Percentiles rank a stretch among this genome's conserved stretches.
Conservation (phyloP, 2,888 invertebrate genomes). For the Drosophila anceps region DNA sequence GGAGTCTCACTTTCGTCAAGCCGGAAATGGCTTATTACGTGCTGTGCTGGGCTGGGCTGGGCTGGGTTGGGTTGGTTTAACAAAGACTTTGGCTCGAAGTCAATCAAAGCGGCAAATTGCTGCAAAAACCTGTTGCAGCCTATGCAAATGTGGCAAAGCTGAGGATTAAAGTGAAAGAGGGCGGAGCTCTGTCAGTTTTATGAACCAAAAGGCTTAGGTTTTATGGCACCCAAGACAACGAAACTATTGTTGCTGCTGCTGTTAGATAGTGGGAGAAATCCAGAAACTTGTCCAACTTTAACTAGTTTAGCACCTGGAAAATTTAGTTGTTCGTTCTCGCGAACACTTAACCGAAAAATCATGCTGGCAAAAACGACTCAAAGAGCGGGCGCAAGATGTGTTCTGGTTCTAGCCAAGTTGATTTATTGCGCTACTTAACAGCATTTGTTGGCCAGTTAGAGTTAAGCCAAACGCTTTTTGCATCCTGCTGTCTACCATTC, state of each 20-base stretch:
- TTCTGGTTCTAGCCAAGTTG: slow-evolving; percentile 46
- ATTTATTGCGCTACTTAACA: slow-evolving; percentile 70
- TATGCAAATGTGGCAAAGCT: slow-evolving; percentile 40
- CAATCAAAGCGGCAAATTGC: slow-evolving; percentile 52
- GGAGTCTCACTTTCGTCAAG: slow-evolving; percentile 36
- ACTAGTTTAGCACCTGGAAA: slow-evolving; percentile 50
- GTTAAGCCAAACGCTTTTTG: slow-evolving; percentile 32
- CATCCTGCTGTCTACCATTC: slow-evolving; percentile 23
- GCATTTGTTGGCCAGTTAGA: slow-evolving; percentile 69
- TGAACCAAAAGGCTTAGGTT: slow-evolving; percentile 18
- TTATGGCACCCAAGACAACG: slow-evolving; percentile 32
- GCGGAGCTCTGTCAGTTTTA: slow-evolving; percentile 17
- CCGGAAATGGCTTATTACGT: slow-evolving; percentile 55
- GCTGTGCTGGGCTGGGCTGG: slow-evolving; percentile 23
- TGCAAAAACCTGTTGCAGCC: slow-evolving; percentile 25
- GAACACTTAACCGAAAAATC: slow-evolving; percentile 55
- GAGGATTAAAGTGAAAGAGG: slow-evolving; percentile 20
- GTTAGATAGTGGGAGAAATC: slow-evolving; percentile 8
- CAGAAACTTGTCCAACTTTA: slow-evolving; percentile 32
- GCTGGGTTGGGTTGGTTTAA: slow-evolving; percentile 6
- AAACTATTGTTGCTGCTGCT: slow-evolving; percentile 16
- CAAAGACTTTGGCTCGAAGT: slow-evolving; percentile 31
- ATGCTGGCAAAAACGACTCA: slow-evolving; percentile 6
- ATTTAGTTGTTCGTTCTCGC: slow-evolving; percentile 57
- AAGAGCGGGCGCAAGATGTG: slow-evolving; percentile 14